These are phyloP conservation scores for Hirtodrosophila trivittata DNA, from an alignment of 2,888 invertebrate species.

Conservation along the genomic window DNA sequence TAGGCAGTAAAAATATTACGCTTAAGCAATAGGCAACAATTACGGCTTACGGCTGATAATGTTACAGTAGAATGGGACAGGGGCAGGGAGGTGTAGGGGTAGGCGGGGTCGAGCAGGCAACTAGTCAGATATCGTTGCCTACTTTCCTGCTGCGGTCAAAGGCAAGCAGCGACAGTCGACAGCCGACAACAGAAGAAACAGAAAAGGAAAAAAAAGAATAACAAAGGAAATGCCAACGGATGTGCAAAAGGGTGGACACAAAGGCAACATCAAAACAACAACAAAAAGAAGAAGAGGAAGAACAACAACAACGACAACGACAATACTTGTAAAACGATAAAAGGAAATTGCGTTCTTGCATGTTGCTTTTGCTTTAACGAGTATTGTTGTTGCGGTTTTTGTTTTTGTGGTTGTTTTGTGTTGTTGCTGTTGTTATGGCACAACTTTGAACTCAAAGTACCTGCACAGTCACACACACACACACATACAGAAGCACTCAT, in stretches of 20 bases:
- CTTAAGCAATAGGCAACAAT: not conserved
- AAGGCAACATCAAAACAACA: constrained; percentile 34
- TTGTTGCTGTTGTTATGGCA: constrained; percentile 21
- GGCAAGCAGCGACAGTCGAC: constrained; percentile 7
- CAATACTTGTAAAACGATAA: constrained; percentile 16
- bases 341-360: constrained; percentile 65
- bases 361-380: constrained; percentile 28
- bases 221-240: constrained; percentile 54
- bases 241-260: constrained; percentile 35
- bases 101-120: not conserved
- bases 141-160: constrained; percentile 34
- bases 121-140: constrained; percentile 39
- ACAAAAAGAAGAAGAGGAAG: constrained; percentile 13
- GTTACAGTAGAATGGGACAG: not conserved
- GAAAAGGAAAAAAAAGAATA: constrained; percentile 7
- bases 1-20: not conserved
- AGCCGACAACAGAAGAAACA: constrained; percentile 1
- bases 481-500: constrained; percentile 3
- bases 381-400: constrained; percentile 27
- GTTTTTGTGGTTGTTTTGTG: constrained; percentile 11
- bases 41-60: constrained; percentile 12
- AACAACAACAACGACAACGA: constrained; percentile 5
- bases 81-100: not conserved
- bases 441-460: constrained; percentile 17
- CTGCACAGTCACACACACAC: not conserved